Percentiles rank a stretch among this genome's conserved stretches.
Evolutionary conservation across 2,888 invertebrate species (phyloP).

Genomic region (Pardosa pseudoannulata): DNA sequence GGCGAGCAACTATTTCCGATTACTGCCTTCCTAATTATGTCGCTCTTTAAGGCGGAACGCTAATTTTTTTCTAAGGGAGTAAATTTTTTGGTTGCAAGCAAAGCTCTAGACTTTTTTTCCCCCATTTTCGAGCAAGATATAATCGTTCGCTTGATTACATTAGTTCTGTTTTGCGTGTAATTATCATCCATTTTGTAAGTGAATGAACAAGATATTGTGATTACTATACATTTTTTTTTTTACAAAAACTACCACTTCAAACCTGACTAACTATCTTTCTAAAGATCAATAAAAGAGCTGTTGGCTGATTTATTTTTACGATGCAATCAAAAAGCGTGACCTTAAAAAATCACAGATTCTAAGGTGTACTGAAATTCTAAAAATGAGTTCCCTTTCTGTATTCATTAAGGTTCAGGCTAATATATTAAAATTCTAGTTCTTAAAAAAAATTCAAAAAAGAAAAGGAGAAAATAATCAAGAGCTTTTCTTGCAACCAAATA

Average conservation of each 20-base stretch:
- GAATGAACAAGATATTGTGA: constrained; percentile 7
- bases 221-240: constrained; percentile 1
- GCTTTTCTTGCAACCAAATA: too few species aligned
- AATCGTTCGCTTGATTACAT: constrained; percentile 62
- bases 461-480: too few species aligned
- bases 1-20: constrained; percentile 62
- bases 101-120: not conserved
- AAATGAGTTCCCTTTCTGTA: too few species aligned
- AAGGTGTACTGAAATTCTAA: too few species aligned
- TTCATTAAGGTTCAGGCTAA: too few species aligned
- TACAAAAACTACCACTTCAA: constrained; percentile 11
- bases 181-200: constrained; percentile 61
- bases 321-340: too few species aligned
- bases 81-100: constrained; percentile 36
- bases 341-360: too few species aligned
- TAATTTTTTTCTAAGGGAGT: constrained; percentile 6
- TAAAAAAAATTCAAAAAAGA: too few species aligned
- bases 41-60: constrained; percentile 52
- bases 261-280: constrained; percentile 27
- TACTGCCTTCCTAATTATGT: constrained; percentile 63
- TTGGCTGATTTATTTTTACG: constrained; percentile 10
- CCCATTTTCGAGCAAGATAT: not conserved
- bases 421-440: too few species aligned
- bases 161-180: constrained; percentile 47
- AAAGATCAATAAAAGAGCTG: constrained; percentile 28